These are phyloP conservation scores for Anagrus nilaparvatae DNA, from an alignment of 1,140 invertebrate genomes.

Conservation along the genomic window DNA sequence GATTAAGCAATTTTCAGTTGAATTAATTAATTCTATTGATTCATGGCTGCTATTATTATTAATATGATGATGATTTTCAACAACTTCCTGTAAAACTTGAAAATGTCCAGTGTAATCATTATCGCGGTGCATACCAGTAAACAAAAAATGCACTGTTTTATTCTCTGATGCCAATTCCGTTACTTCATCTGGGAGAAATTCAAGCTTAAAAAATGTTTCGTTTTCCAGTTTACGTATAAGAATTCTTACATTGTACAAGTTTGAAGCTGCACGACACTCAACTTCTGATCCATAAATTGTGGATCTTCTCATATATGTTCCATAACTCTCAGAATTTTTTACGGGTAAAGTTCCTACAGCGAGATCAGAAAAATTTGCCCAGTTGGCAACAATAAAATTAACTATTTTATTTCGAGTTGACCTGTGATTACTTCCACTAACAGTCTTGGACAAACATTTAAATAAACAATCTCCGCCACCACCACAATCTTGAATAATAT, in stretches of 20 bases:
- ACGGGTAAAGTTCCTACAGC: background rate
- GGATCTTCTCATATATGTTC: background rate
- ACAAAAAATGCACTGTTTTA: background rate
- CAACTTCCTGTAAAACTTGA: slow-evolving; percentile 3
- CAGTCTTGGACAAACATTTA: background rate
- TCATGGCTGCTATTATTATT: too few relatives aligned
- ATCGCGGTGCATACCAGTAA: background rate
- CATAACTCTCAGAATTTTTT: background rate
- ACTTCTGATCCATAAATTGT: background rate
- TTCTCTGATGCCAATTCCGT: background rate
- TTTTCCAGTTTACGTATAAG: background rate
- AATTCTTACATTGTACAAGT: background rate
- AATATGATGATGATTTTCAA: too few relatives aligned
- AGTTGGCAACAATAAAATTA: background rate
- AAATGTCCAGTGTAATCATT: background rate
- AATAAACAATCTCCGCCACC: background rate
- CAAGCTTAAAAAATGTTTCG: background rate
- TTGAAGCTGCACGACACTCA: background rate
- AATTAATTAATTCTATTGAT: too few relatives aligned
- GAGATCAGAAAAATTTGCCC: background rate
- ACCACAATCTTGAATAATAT: background rate
- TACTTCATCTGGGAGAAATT: background rate
- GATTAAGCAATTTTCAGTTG: too few relatives aligned
- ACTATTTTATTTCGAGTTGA: background rate
- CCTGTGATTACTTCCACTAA: background rate